phyloP scores from a whole-genome alignment of 2,113 vertebrate genomes.

The Cepphus grylle region DNA sequence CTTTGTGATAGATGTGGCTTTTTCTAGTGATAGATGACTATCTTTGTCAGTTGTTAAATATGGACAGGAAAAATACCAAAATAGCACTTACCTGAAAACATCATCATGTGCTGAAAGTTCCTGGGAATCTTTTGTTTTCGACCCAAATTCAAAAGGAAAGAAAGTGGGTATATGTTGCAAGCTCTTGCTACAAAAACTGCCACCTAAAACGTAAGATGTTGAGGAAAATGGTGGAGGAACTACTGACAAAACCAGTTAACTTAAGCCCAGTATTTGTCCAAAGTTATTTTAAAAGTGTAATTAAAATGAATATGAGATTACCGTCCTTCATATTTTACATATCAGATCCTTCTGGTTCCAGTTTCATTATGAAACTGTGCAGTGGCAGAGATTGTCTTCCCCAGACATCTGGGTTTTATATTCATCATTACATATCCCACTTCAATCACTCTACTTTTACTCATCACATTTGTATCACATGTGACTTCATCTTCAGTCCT shows the following conservation, averaged over 20 bases:
- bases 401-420: background rate
- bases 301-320: background rate
- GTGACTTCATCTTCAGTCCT: background rate
- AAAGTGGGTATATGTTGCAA: conserved; percentile 85
- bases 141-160: conserved; percentile 84
- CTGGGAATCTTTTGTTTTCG: conserved; percentile 77
- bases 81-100: conserved; percentile 82
- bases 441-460: conserved; percentile 25
- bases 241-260: background rate
- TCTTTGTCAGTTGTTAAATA: background rate
- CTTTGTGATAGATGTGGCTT: background rate
- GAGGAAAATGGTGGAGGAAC: conserved; percentile 69
- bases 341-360: background rate
- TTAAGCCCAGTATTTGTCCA: background rate
- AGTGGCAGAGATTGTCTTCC: background rate
- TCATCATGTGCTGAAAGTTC: conserved; percentile 86
- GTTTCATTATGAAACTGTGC: background rate
- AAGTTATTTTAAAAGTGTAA: background rate
- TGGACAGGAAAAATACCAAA: background rate
- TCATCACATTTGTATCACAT: conserved; percentile 23
- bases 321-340: background rate
- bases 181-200: conserved; percentile 84
- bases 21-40: background rate
- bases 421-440: background rate
- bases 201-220: conserved; percentile 69